These are phyloP conservation scores for Batillaria attramentaria DNA, from an alignment of 1,140 invertebrate species.

Conservation along the genomic window DNA sequence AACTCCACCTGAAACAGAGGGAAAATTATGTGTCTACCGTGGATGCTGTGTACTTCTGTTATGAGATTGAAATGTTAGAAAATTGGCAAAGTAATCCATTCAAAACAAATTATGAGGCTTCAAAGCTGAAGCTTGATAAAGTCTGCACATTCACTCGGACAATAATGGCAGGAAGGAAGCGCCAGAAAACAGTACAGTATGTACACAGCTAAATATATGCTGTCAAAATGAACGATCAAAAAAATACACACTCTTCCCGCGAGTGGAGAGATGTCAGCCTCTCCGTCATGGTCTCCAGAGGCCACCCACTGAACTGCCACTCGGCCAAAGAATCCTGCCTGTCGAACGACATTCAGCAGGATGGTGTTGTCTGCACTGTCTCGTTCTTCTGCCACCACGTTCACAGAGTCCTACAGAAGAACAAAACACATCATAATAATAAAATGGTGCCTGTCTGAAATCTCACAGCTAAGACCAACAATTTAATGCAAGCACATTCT, in stretches of 20 bases:
- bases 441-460: neutral
- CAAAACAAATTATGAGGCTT: no score
- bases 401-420: constrained; percentile 59
- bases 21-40: neutral
- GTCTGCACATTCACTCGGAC: no score
- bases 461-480: neutral
- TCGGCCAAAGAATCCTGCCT: constrained; percentile 57
- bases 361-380: constrained; percentile 53
- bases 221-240: no score
- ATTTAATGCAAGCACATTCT: neutral
- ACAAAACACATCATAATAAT: neutral
- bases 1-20: constrained; percentile 62
- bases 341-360: constrained; percentile 57
- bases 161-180: no score
- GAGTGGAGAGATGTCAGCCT: constrained; percentile 64
- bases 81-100: no score
- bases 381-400: constrained; percentile 50
- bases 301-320: constrained; percentile 62
- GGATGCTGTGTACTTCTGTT: no score
- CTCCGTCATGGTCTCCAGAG: constrained; percentile 61
- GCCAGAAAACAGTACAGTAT: no score
- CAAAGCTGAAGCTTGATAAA: no score
- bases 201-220: no score
- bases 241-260: constrained; percentile 61
- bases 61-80: no score